Evolutionary conservation across 1,140 invertebrate genomes (phyloP), one percentile per base, ranked within the genome.

Genomic region (Aphelenchoides besseyi): DNA sequence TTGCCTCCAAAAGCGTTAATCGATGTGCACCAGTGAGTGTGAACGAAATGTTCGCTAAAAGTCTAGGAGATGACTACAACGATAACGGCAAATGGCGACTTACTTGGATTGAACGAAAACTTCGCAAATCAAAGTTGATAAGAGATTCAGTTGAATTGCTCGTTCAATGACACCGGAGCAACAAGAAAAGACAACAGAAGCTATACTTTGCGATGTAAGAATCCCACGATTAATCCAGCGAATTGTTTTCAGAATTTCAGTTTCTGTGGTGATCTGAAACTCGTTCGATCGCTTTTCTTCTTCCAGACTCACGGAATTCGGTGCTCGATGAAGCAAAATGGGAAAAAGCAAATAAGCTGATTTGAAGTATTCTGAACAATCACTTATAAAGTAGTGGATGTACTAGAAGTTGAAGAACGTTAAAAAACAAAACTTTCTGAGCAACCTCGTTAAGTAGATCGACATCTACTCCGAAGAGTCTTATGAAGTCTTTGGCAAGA

Each of bases 271-370:
- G 55, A 59, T 59, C 55, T 59, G 18, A 59, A 59, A 8, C 18
- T 33, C 5, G n/a, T 41, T 41, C 5, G 37, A 8, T 41, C n/a
- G n/a, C n/a, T n/a, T n/a, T n/a, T n/a, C n/a, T n/a, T n/a, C n/a
- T n/a, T n/a, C n/a, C n/a, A n/a, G n/a, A 41, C 55, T 59, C 18
- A 59, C 55, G 5, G 55, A 59, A 16, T 59, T 12, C 18, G 55
- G 55, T 8, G 5, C 5, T 33, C 55, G 5, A 5, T 59, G 26
- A 5, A 29, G 5, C 5, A 59, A 59, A 29, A 59, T 23, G 5
- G 55, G 26, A 33, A 59, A 59, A 5, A 59, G 23, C 5, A 29
- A 8, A 33, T 8, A 59, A 12, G 55, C 55, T 8, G 32, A 29
- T 33, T 59, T 59, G 5, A 59, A 23, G 18, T 59, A 8, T 8